These are phyloP conservation scores for Neomonachus schauinslandi DNA, from an alignment of 2,113 vertebrate genomes.

Conservation along the genomic window DNA sequence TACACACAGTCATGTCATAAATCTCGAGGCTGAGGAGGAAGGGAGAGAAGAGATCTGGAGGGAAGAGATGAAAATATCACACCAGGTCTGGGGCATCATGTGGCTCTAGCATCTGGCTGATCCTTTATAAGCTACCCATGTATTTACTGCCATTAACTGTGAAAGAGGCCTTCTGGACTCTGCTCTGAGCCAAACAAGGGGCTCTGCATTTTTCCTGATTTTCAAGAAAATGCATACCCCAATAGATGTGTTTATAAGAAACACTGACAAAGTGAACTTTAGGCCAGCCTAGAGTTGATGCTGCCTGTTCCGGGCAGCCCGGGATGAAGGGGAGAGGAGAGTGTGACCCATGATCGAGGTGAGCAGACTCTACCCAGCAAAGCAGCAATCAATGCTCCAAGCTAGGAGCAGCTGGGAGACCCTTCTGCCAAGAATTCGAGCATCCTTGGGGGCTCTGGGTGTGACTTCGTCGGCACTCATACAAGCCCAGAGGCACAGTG, in stretches of 20 bases:
- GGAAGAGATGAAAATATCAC: not conserved
- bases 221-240: not conserved
- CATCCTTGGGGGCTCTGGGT: not conserved
- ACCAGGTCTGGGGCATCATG: conserved; percentile 55
- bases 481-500: not conserved
- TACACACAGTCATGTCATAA: not conserved
- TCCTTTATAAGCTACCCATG: not conserved
- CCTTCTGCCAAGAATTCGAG: not conserved
- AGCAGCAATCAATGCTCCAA: not conserved
- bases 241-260: not conserved
- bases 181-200: not conserved
- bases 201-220: not conserved
- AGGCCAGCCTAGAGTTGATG: not conserved
- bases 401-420: conserved; percentile 1
- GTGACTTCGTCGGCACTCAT: not conserved
- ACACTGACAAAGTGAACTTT: not conserved
- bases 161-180: conserved; percentile 38
- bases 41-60: not conserved
- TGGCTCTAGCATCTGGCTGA: conserved; percentile 48
- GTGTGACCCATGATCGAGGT: not conserved
- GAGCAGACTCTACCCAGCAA: not conserved
- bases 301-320: not conserved
- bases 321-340: not conserved
- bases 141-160: not conserved
- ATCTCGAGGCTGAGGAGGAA: not conserved